These are phyloP conservation scores for Acrocephalus kingi DNA, from an alignment of 2,113 vertebrate species.

Conservation along the genomic window DNA sequence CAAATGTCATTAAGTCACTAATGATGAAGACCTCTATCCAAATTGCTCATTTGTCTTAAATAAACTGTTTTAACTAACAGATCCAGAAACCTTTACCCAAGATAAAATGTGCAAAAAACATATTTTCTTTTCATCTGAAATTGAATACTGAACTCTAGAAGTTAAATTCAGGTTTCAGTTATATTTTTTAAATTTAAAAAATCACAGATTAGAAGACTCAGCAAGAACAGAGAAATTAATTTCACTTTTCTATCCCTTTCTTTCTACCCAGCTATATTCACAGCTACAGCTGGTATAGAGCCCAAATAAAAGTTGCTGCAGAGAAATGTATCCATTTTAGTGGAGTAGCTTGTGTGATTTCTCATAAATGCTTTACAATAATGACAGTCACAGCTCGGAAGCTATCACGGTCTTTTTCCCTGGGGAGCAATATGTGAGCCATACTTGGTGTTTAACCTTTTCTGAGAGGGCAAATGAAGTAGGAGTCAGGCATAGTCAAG, in stretches of 20 bases:
- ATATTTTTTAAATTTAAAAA: neutral
- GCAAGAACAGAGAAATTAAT: neutral
- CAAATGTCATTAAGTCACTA: neutral
- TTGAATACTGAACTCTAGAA: neutral
- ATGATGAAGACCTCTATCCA: neutral
- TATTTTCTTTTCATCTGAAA: neutral
- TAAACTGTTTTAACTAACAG: neutral
- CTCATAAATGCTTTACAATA: slow-evolving; percentile 47
- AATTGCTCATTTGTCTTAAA: neutral
- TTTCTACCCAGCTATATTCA: neutral
- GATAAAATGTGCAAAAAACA: neutral
- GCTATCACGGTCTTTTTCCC: slow-evolving; percentile 4
- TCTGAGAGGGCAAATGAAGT: neutral
- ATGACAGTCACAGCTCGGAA: slow-evolving; percentile 1
- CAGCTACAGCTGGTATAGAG: neutral
- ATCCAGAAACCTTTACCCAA: neutral
- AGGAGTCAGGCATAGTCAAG: slow-evolving; percentile 16
- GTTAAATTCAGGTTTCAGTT: neutral
- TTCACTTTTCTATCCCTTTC: neutral
- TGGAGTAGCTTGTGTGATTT: slow-evolving; percentile 2
- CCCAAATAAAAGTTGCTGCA: neutral
- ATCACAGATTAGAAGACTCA: neutral
- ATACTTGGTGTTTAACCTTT: slow-evolving; percentile 31
- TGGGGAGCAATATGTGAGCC: slow-evolving; percentile 1
- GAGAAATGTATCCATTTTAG: slow-evolving; percentile 19